A percentile compares a stretch with the other conserved stretches of the same genome.
phyloP scores from a whole-genome alignment of 2,797 vertebrate genomes.

The Ctenochaetus hawaiiensis region DNA sequence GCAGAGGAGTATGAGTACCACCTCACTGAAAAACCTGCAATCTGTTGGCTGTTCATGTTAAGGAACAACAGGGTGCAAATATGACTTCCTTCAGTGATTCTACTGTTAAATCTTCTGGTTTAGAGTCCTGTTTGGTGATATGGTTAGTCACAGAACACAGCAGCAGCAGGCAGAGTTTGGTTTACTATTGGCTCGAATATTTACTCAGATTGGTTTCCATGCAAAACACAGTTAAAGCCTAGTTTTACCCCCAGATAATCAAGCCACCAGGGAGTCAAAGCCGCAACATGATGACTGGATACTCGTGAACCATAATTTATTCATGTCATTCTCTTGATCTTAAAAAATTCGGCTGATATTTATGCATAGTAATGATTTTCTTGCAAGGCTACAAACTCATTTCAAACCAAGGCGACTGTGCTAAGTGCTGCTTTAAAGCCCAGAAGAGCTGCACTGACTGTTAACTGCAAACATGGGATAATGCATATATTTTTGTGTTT shows the following conservation, averaged over 20 bases:
- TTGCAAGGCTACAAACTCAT: constrained; percentile 12
- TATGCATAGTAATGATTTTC: constrained; percentile 26
- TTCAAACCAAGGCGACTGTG: neutral
- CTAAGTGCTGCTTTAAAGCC: neutral
- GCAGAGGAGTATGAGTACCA: constrained; percentile 7
- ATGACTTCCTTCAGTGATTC: constrained; percentile 3
- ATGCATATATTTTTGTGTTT: neutral
- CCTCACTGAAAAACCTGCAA: constrained; percentile 16
- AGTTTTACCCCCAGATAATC: constrained; percentile 28
- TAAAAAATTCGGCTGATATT: constrained; percentile 7
- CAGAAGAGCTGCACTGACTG: neutral
- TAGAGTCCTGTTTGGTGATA: constrained; percentile 14
- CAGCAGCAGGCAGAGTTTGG: neutral
- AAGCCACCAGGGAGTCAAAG: constrained; percentile 16
- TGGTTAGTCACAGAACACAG: constrained; percentile 16
- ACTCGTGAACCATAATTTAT: constrained; percentile 31
- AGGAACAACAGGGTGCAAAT: constrained; percentile 10
- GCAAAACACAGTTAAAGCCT: constrained; percentile 5
- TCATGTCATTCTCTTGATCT: constrained; percentile 40
- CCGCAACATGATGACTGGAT: constrained; percentile 5
- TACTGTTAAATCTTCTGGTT: constrained; percentile 8
- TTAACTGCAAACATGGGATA: constrained; percentile 3
- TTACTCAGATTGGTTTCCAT: neutral
- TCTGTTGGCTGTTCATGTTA: constrained; percentile 27
- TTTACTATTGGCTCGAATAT: neutral